phyloP scores from a whole-genome alignment of 2,888 invertebrate species.

The Pyrochroa serraticornis region DNA sequence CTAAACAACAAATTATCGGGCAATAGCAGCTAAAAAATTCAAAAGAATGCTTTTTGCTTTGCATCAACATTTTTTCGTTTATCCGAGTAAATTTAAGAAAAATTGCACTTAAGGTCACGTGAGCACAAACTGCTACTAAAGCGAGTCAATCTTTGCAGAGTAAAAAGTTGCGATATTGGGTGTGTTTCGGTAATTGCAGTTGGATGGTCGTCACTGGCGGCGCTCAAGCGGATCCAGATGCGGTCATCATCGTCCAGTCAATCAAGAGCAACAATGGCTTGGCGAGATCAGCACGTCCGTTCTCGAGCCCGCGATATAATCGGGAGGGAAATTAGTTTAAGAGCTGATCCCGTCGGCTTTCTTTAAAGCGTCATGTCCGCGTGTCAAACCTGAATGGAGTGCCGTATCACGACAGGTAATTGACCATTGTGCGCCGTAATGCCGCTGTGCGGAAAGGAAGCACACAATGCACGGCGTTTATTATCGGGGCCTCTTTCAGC shows the following conservation, averaged over 20 bases:
- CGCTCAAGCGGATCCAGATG: constrained; percentile 12
- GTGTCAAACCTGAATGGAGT: constrained; percentile 36
- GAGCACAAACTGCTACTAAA: too few relatives aligned
- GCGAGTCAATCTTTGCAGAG: too few relatives aligned
- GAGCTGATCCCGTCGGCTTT: constrained; percentile 34
- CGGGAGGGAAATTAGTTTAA: constrained; percentile 34
- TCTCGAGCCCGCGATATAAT: constrained; percentile 30
- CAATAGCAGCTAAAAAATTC: too few relatives aligned
- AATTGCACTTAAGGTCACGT: too few relatives aligned
- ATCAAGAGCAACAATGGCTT: constrained; percentile 27
- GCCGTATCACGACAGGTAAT: constrained; percentile 55
- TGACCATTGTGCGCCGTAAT: constrained; percentile 54
- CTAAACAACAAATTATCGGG: too few relatives aligned
- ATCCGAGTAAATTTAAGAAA: too few relatives aligned
- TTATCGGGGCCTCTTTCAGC: constrained; percentile 53
- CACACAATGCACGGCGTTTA: constrained; percentile 53
- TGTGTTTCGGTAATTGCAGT: too few relatives aligned
- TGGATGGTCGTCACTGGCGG: too few relatives aligned
- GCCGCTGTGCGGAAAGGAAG: constrained; percentile 50
- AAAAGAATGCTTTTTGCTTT: too few relatives aligned
- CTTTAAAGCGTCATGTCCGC: constrained; percentile 35
- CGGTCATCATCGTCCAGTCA: constrained; percentile 20
- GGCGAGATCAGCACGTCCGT: constrained; percentile 28
- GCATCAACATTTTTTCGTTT: too few relatives aligned
- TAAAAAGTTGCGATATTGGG: too few relatives aligned